phyloP scores from a whole-genome alignment of 2,888 invertebrate genomes.

The Orthonychiurus folsomi region DNA sequence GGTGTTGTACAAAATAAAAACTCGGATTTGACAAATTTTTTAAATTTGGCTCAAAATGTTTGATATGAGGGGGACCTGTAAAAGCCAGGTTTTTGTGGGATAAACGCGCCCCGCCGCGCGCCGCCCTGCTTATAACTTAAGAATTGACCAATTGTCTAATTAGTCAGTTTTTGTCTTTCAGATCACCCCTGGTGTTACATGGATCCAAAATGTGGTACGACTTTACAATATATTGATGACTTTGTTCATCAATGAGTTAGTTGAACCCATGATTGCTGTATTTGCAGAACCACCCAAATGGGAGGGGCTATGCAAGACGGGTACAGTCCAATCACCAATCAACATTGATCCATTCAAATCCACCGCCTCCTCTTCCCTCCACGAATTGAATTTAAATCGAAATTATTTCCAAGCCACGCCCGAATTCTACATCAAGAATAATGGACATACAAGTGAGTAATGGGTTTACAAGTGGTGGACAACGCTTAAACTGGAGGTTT shows the following conservation, averaged over 20 bases:
- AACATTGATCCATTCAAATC: conserved; percentile 13
- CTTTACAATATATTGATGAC: too few species aligned
- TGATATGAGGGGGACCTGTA: too few species aligned
- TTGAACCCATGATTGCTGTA: too few species aligned
- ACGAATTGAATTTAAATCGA: conserved; percentile 15
- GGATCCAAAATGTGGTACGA: conserved; percentile 16
- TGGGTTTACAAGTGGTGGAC: neutral
- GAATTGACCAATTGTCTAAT: too few species aligned
- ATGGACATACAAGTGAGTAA: conserved; percentile 37
- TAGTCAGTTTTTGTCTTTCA: conserved; percentile 11
- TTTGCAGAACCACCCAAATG: conserved; percentile 20
- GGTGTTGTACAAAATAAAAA: too few species aligned
- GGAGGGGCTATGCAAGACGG: conserved; percentile 21
- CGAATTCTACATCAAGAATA: conserved; percentile 31
- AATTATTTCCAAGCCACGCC: conserved; percentile 25
- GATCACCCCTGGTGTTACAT: conserved; percentile 33
- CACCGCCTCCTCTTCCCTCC: conserved; percentile 21
- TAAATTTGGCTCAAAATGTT: too few species aligned
- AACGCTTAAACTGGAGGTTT: neutral
- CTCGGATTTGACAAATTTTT: too few species aligned
- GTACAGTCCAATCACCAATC: conserved; percentile 23
- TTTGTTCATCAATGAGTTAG: too few species aligned
- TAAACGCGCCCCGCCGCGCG: too few species aligned
- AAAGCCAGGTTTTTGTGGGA: too few species aligned
- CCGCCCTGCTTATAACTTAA: too few species aligned